Evolutionary conservation across 2,888 invertebrate genomes (phyloP).

Genomic region (Machimus rusticus): DNA sequence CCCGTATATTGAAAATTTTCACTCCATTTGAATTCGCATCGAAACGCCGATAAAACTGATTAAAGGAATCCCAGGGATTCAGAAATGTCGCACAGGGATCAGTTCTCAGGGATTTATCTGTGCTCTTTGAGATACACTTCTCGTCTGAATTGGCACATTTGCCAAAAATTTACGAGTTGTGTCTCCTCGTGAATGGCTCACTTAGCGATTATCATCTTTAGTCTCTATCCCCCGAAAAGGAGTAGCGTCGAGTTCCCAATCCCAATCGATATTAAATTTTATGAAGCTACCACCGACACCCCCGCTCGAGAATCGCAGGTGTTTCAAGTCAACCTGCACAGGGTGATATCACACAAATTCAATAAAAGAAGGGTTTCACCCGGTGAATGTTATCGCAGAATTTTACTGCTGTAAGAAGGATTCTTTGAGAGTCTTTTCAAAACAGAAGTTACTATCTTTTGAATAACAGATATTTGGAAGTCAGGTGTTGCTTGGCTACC

Average conservation of each 20-base stretch:
- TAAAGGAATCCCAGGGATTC: background rate
- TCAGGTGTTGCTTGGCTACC: background rate
- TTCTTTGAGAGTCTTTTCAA: background rate
- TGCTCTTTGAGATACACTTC: slow-evolving; percentile 11
- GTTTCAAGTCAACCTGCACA: background rate
- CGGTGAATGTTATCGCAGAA: slow-evolving; percentile 4
- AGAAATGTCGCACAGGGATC: background rate
- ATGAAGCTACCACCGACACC: background rate
- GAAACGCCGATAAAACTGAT: background rate
- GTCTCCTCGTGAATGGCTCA: slow-evolving; percentile 29
- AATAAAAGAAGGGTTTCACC: slow-evolving; percentile 19
- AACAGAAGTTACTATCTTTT: background rate
- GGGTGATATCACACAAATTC: slow-evolving; percentile 3
- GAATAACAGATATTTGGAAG: background rate
- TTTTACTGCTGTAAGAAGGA: background rate
- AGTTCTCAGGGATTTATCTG: slow-evolving; percentile 4
- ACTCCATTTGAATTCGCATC: slow-evolving; percentile 32
- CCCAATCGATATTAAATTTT: slow-evolving; percentile 5
- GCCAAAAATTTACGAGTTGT: slow-evolving; percentile 30
- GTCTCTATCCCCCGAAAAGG: background rate
- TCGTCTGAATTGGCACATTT: slow-evolving; percentile 28
- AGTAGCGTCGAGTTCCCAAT: background rate
- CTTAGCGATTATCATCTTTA: slow-evolving; percentile 35
- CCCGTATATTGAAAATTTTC: slow-evolving; percentile 4
- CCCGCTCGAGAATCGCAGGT: background rate